Evolutionary conservation across 2,888 invertebrate species (phyloP).

Genomic region (Cacoxenus indagator): DNA sequence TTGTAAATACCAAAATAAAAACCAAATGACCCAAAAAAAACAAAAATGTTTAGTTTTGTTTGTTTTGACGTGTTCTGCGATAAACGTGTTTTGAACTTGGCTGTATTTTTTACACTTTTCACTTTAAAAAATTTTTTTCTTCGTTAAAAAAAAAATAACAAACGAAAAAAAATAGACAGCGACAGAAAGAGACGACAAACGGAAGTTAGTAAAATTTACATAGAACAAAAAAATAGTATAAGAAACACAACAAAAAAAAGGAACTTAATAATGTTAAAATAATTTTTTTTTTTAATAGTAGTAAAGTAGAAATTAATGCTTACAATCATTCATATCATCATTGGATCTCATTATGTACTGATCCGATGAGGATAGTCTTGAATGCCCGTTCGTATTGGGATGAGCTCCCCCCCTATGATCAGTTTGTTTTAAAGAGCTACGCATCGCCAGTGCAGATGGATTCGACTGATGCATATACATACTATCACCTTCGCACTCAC

Average conservation of each 20-base stretch:
- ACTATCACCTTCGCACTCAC: constrained; percentile 81
- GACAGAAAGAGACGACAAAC: constrained; percentile 29
- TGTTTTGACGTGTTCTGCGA: constrained; percentile 23
- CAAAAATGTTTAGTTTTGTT: constrained; percentile 26
- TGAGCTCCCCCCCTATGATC: constrained; percentile 73
- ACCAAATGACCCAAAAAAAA: no score
- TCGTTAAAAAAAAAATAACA: constrained; percentile 1
- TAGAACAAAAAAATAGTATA: constrained; percentile 33
- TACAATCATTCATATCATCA: constrained; percentile 73
- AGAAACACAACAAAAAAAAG: constrained; percentile 40
- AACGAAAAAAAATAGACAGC: background rate
- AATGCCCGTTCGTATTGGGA: constrained; percentile 72
- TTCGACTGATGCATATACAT: constrained; percentile 73
- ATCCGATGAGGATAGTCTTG: constrained; percentile 73
- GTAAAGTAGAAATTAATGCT: constrained; percentile 64
- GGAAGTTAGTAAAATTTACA: constrained; percentile 21
- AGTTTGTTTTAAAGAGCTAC: constrained; percentile 71
- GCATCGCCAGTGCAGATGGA: constrained; percentile 72
- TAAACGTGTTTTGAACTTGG: constrained; percentile 11
- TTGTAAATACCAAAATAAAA: constrained; percentile 20
- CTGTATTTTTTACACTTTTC: background rate
- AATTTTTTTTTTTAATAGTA: constrained; percentile 3
- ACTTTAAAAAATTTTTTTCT: background rate
- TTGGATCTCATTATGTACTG: constrained; percentile 72
- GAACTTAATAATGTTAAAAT: constrained; percentile 34